These are phyloP conservation scores for Aphelenchoides fujianensis DNA, from an alignment of 1,140 invertebrate genomes.

Conservation along the genomic window DNA sequence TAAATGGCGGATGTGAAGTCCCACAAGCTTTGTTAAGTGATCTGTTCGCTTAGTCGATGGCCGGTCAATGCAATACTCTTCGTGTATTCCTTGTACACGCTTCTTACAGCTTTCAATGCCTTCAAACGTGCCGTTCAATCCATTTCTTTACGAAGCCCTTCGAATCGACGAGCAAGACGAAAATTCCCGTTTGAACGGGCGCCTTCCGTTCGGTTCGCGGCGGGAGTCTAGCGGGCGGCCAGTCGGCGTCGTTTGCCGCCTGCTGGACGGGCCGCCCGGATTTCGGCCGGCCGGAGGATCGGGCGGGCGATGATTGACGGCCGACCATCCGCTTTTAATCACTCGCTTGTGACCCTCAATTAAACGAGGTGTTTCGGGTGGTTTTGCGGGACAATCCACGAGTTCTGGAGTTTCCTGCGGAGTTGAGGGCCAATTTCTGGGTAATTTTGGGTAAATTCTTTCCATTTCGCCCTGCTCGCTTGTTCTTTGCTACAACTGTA, in stretches of 20 bases:
- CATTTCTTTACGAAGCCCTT: background rate
- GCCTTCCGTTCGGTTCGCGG: background rate
- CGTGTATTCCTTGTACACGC: too few relatives aligned
- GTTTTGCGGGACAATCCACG: background rate
- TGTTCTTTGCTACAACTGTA: background rate
- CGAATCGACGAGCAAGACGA: background rate
- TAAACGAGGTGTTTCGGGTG: background rate
- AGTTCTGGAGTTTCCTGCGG: too few relatives aligned
- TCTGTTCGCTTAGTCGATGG: too few relatives aligned
- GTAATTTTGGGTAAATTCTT: background rate
- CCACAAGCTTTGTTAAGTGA: too few relatives aligned
- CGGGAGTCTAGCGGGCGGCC: too few relatives aligned
- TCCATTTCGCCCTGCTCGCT: background rate
- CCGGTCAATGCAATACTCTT: too few relatives aligned
- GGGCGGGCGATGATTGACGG: background rate
- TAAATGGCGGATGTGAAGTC: too few relatives aligned
- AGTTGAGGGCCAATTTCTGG: too few relatives aligned
- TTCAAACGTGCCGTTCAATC: too few relatives aligned
- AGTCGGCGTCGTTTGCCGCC: too few relatives aligned
- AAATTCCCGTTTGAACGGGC: background rate
- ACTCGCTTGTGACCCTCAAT: background rate
- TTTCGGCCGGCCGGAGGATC: background rate
- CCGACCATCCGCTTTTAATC: background rate
- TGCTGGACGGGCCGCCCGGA: too few relatives aligned
- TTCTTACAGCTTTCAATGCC: too few relatives aligned